phyloP scores from a whole-genome alignment of 2,888 invertebrate species.

The Norana najaformis region DNA sequence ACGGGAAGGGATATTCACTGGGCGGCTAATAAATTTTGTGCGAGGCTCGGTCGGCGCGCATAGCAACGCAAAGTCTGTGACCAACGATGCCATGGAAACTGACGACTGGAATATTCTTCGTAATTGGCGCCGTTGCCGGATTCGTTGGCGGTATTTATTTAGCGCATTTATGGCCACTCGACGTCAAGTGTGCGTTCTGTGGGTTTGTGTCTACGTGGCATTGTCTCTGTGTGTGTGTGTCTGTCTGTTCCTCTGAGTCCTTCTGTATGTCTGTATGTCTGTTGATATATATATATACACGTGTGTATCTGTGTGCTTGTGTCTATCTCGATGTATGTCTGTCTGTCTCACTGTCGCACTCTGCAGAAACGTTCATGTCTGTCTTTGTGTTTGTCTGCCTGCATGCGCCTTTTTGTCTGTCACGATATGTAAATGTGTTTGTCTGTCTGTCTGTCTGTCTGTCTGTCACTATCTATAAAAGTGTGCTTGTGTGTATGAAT shows the following conservation, averaged over 20 bases:
- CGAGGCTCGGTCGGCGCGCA: background rate
- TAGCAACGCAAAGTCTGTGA: background rate
- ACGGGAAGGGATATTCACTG: background rate
- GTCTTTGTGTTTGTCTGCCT: background rate
- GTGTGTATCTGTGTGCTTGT: background rate
- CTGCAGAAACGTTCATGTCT: background rate
- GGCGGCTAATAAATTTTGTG: background rate
- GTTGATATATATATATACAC: background rate
- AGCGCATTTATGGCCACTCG: no score
- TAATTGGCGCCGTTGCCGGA: no score
- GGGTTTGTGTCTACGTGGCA: background rate
- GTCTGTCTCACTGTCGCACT: background rate
- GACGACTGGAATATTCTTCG: no score
- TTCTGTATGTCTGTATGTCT: background rate
- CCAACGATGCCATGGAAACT: no score
- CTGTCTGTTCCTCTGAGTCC: background rate
- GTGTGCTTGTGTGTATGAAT: background rate
- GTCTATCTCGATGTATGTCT: background rate
- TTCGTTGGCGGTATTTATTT: no score
- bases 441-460: background rate
- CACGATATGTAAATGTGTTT: background rate
- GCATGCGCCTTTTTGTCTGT: background rate
- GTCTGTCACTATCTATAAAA: background rate
- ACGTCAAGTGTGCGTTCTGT: no score
- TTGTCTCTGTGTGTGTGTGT: background rate